Conservation (phyloP, 2,797 vertebrate genomes). For the Gila robusta region DNA sequence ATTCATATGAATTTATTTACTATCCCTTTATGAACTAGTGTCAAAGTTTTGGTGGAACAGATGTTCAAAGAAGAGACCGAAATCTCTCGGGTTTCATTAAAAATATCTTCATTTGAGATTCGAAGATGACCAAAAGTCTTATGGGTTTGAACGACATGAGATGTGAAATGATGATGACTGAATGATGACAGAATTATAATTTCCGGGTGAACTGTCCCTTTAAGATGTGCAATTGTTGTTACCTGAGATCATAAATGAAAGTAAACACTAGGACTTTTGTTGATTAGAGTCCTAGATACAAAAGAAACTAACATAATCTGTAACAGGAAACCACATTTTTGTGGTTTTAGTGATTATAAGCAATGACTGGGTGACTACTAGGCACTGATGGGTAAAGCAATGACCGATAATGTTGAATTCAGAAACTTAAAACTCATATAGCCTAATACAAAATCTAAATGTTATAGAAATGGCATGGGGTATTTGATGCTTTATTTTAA, state of each 20-base stretch:
- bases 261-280: neutral
- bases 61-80: neutral
- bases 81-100: neutral
- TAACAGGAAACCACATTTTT: conserved; percentile 27
- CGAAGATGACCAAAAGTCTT: neutral
- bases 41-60: neutral
- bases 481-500: neutral
- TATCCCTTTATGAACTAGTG: neutral
- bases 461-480: neutral
- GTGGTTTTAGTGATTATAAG: conserved; percentile 21
- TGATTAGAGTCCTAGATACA: neutral
- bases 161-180: neutral
- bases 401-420: conserved; percentile 6
- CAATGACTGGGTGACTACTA: neutral
- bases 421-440: neutral
- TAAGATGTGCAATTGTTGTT: neutral
- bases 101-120: neutral
- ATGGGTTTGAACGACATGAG: neutral
- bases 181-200: neutral
- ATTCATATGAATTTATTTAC: neutral
- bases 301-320: neutral
- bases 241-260: neutral
- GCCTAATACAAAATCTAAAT: neutral
- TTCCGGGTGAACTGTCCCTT: neutral
- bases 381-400: conserved; percentile 1